A percentile compares a stretch with the other conserved stretches of the same genome.
Conservation (phyloP, 2,888 invertebrate species). For the Mellilla xanthometata region DNA sequence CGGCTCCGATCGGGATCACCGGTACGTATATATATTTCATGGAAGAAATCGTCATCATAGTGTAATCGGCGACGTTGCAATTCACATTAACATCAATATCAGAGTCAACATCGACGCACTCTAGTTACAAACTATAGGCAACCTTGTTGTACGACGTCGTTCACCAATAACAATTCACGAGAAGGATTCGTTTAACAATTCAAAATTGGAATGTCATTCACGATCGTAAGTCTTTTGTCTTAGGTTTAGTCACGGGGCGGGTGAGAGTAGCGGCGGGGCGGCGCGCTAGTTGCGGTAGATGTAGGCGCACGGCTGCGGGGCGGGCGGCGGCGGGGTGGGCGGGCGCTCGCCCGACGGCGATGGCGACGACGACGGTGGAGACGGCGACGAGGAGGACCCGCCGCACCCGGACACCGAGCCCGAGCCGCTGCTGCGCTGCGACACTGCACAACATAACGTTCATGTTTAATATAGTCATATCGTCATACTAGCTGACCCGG, state of each 20-base stretch:
- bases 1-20: no score
- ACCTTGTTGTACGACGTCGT: constrained; percentile 39
- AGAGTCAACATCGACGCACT: constrained; percentile 27
- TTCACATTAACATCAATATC: constrained; percentile 26
- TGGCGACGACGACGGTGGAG: constrained; percentile 84
- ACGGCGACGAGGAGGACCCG: constrained; percentile 74
- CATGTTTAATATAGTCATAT: no score
- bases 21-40: constrained; percentile 66
- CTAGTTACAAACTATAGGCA: constrained; percentile 32
- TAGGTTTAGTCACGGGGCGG: constrained; percentile 28
- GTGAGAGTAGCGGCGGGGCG: constrained; percentile 54
- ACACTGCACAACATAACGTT: no score
- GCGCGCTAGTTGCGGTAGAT: constrained; percentile 86
- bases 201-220: constrained; percentile 27
- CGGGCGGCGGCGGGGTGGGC: constrained; percentile 85
- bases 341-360: constrained; percentile 87
- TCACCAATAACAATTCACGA: constrained; percentile 47
- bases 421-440: constrained; percentile 85
- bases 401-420: constrained; percentile 79
- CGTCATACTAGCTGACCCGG: no score
- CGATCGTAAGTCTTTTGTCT: no score
- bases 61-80: constrained; percentile 32
- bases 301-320: constrained; percentile 89
- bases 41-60: constrained; percentile 64
- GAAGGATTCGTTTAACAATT: constrained; percentile 22